Base-by-base conservation (phyloP, 1,140 invertebrate genomes). In the Vanessa tameamea region DNA sequence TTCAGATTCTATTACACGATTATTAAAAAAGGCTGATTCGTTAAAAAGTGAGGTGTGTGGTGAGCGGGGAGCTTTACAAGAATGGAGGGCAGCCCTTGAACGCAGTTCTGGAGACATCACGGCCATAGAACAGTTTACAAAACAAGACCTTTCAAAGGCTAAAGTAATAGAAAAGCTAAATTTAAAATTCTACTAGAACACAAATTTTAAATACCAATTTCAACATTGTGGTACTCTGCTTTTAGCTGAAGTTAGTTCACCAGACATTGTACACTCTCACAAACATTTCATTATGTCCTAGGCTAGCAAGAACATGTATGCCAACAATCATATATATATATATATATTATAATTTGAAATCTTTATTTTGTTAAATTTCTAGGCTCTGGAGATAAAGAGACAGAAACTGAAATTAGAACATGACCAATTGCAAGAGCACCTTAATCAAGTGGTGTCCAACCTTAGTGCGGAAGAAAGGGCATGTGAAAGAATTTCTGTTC, bases 41-140 rank as follows among this genome's bases (percentile, higher is more conserved):
- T 82, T 94, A 1, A 95, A 95, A 82, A 88, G 87, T 55, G 93
- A 93, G 75, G 93, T 96, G 0, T 93, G 94, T 53, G 94, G 95
- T 69, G 95, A 96, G 37, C 93, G 94, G 50, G 93, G 94, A 23
- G 94, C 94, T 16, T 80, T 96, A 48, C 88, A 94, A 20, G 93
- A 94, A 53, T 95, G 94, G 94, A 94, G 95, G 51, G 94, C 95
- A 47, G 93, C 94, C 14, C 84, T 96, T 2, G 92, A 94, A 69
- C 92, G 93, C 57, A 94, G 93, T 37, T 94, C 95, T 59, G 93
- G 94, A 5, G 94, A 95, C 71, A 95, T 94, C 72, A 89, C 94
- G 16, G 82, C 95, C 23, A 93, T 96, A n/a, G 94, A 95, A 74
- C 93, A 94, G 76, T 95, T 95, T 66, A 94, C 94, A 50, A 94